phyloP scores from a whole-genome alignment of 2,888 invertebrate genomes.

The Peribatodes rhomboidaria region DNA sequence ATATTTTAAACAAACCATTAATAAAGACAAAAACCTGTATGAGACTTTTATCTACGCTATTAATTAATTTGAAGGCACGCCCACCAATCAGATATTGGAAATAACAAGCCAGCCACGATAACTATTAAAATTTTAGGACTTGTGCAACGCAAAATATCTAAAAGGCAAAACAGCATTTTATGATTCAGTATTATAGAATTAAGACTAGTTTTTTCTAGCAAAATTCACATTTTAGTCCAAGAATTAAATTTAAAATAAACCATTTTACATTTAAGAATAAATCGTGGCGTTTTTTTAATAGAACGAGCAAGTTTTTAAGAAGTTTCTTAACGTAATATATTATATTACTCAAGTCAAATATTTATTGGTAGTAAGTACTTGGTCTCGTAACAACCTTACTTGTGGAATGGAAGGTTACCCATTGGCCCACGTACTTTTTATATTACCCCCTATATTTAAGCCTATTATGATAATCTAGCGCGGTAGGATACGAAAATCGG shows the following conservation, averaged over 20 bases:
- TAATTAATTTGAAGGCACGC: conserved; percentile 41
- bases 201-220: neutral
- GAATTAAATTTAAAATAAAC: neutral
- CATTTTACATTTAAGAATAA: neutral
- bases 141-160: conserved; percentile 19
- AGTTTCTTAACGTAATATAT: neutral
- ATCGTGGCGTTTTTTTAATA: no score
- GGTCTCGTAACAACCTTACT: conserved; percentile 11
- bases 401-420: conserved; percentile 33
- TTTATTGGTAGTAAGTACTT: neutral
- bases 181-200: neutral
- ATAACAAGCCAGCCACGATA: conserved; percentile 32
- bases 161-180: conserved; percentile 2
- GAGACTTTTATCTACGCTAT: conserved; percentile 27
- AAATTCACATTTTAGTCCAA: no score
- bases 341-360: conserved; percentile 10
- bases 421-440: conserved; percentile 10
- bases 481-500: conserved; percentile 58
- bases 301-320: no score
- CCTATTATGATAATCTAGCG: conserved; percentile 56
- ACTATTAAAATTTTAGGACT: conserved; percentile 10
- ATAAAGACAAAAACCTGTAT: conserved; percentile 18
- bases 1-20: conserved; percentile 9
- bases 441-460: conserved; percentile 28
- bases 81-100: conserved; percentile 29